Base-by-base conservation (phyloP, 1,140 invertebrate species). In the Oncopeltus fasciatus region DNA sequence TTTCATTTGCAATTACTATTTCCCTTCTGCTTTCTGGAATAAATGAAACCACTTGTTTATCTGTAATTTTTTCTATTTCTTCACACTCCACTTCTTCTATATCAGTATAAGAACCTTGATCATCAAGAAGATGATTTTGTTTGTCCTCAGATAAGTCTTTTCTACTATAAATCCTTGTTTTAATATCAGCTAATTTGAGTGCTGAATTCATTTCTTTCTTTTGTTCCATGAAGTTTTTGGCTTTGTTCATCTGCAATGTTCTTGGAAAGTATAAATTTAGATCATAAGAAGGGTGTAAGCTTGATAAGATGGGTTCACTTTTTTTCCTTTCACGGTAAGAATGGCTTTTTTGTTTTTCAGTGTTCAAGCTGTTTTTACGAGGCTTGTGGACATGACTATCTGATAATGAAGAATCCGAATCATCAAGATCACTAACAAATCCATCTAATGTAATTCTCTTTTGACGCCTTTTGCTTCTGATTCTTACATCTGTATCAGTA, bases 1-100 rank as follows among this genome's bases (percentile, higher is more conserved):
- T 73, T 66, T 78, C 77, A 61, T 74, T 73, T 1, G 77, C 64
- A 20, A 77, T 64, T 56, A 77, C 69, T 26, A 79, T 67, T 65
- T 77, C 75, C 46, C 78, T 71, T 57, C 72, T 71, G 26, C 75
- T 69, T 33, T 70, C 57, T 26, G 77, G 77, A 16, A 78, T 43
- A 12, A 53, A 62, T 27, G 18, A 27, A 14, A 63, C 58, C 1
- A 29, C 31, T n/a, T 57, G 47, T 14, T 47, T 33, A 26, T 63
- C 61, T 24, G 33, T 49, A 26, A 63, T 61, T 33, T 57, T 61
- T 60, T 58, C 64, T 31, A 53, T 43, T 2, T 51, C 57, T 29
- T 59, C 57, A 16, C 56, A 21, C 2, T 62, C 63, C 26, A 62
- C 57, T 16, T 67, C 47, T 56, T 62, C 64, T 14, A 57, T 44